Percentiles rank a stretch among this genome's conserved stretches.
Evolutionary conservation across 2,797 vertebrate genomes (phyloP).

Genomic region (Sorex maritimensis): DNA sequence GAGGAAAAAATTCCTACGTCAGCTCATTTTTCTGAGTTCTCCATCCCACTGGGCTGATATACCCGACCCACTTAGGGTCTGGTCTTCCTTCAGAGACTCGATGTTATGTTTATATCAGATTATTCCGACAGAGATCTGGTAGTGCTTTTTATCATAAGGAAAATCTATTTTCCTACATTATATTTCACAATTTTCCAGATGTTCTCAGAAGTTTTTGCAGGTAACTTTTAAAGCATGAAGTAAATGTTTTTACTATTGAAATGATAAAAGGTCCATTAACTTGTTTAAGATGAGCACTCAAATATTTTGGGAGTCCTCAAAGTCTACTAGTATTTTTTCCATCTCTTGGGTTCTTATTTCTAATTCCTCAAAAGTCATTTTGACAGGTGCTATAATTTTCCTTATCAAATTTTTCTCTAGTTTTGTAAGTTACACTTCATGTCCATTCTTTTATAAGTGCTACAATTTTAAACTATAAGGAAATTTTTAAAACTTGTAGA

Average conservation of each 20-base stretch:
- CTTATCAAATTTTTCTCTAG: not conserved
- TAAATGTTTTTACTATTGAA: not conserved
- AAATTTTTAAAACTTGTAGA: too few relatives aligned
- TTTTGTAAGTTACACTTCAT: not conserved
- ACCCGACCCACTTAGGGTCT: not conserved
- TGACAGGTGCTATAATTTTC: not conserved
- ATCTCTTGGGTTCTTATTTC: not conserved
- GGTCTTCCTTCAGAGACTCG: not conserved
- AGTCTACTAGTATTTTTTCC: not conserved
- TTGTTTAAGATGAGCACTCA: not conserved
- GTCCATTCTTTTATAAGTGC: too few relatives aligned
- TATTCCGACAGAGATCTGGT: not conserved
- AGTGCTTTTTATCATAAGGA: not conserved
- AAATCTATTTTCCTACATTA: not conserved
- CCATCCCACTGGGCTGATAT: not conserved
- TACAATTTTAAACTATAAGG: too few relatives aligned
- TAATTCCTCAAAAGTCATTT: not conserved
- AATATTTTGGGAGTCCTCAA: not conserved
- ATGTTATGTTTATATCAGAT: not conserved
- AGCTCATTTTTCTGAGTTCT: not conserved
- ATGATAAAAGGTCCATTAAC: not conserved
- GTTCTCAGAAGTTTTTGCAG: not conserved
- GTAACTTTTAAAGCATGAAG: not conserved
- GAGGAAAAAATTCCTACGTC: not conserved
- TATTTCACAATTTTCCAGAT: not conserved